A percentile compares a stretch with the other conserved stretches of the same genome.
phyloP scores from a whole-genome alignment of 2,113 vertebrate genomes.

The Blennius ocellaris region DNA sequence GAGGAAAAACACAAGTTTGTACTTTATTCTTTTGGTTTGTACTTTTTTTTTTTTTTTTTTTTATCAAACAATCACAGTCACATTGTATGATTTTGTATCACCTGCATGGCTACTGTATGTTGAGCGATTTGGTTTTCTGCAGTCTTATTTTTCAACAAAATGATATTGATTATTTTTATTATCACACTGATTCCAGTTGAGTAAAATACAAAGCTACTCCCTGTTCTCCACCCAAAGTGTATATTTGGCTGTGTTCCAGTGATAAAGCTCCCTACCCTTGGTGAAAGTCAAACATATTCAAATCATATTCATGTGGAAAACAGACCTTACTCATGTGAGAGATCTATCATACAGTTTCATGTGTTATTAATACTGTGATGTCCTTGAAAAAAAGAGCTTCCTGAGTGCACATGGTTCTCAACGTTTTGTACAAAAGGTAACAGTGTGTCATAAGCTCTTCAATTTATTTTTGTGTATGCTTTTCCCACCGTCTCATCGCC shows the following conservation, averaged over 20 bases:
- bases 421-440: neutral
- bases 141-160: too few relatives aligned
- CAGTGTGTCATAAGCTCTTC: neutral
- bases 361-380: constrained; percentile 29
- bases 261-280: constrained; percentile 4
- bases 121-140: too few relatives aligned
- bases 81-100: too few relatives aligned
- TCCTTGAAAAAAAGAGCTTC: constrained; percentile 41
- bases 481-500: neutral
- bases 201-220: neutral
- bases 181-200: too few relatives aligned
- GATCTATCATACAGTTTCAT: constrained; percentile 11
- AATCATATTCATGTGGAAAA: constrained; percentile 28
- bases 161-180: too few relatives aligned
- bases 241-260: neutral
- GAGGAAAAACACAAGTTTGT: too few relatives aligned
- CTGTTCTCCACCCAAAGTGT: neutral
- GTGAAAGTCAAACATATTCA: constrained; percentile 42
- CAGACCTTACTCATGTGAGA: neutral
- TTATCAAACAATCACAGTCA: too few relatives aligned
- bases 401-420: neutral
- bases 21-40: too few relatives aligned
- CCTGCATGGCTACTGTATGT: too few relatives aligned
- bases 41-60: too few relatives aligned
- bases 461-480: constrained; percentile 7